Base-by-base conservation (phyloP, 1,140 invertebrate genomes). In the Microplitis mediator region DNA sequence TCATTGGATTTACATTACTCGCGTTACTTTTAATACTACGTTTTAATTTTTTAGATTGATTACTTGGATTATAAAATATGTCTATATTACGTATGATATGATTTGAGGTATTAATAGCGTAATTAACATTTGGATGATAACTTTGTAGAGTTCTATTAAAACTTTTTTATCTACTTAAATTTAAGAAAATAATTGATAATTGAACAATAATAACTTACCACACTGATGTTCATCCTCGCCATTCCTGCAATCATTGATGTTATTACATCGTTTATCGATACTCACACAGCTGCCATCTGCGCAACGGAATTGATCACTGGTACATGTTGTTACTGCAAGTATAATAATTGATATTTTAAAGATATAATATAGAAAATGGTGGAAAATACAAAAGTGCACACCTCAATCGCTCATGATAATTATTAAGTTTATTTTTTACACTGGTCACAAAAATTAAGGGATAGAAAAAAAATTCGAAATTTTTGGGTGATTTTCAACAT, bases 281-380 rank as follows among this genome's bases (percentile, higher is more conserved):
- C 82, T 89, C 52, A 96, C 89, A 81, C 95, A 97, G 74, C 86
- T 89, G 13, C 92, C 92, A 78, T 92, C 89, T 58, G 87, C 79
- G 80, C 93, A 91, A 74, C 88, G 80, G 78, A 82, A 88, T 71
- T 89, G 82, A 70, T 89, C 88, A 11, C 77, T 78, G 67, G 72
- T 82, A 75, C 89, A 89, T 3, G 82, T 85, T 36, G 83, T 85
- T 8, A 84, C 86, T 87, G 75, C n/a, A 84, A 84, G 61, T 16
- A 45, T 16, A 70, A 68, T 66, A 63, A 58, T 34, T 16, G 0
- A 36, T 5, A 63, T 13, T 69, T 69, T 16, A 62, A 60, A 3
- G 3, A 52, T 39, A 4, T 39, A 39, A 39, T 39, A 39, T 3
- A 39, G 11, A 8, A 39, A 58, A 23, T 54, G 2, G 45, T 50